Evolutionary conservation across 2,888 invertebrate genomes (phyloP), one percentile per base, ranked within the genome.

Genomic region (Beris chalybata): DNA sequence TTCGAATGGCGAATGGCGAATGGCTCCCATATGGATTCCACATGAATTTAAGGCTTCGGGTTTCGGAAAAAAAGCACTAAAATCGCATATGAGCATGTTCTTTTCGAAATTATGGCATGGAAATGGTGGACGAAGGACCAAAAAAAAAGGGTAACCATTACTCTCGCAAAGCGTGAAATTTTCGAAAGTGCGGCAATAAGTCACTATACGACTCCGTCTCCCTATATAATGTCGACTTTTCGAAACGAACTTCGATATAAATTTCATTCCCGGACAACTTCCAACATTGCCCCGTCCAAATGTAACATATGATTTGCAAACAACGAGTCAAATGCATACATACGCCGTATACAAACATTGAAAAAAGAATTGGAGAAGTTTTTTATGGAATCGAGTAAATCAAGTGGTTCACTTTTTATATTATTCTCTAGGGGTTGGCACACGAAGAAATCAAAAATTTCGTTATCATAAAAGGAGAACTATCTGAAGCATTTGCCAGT

Each of bases 1-100:
- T 61, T 38, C 43, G n/a, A n/a, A 38, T 38, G 38, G n/a, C n/a
- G n/a, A n/a, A n/a, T 61, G 38, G 32, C 47, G 52, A 61, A 61
- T 50, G 61, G 15, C 61, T 61, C 61, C 52, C 61, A n/a, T 22
- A 61, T 61, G 61, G 38, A 9, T 61, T 52, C 22, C 22, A 38
- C 61, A 52, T 52, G 61, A 52, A 61, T 52, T 61, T 52, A 7
- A 59, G 50, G 59, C n/a, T 59, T 50, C 38, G 52, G 61, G 52
- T 47, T 44, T 61, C 61, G 50, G 38, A 38, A 38, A 38, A n/a
- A 7, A 38, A 38, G 38, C 38, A 38, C 38, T 38, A 38, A 38
- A 38, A 38, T 38, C 38, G 38, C 38, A 9, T 38, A 38, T 38
- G 9, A 7, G 38, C 38, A 38, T 38, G 38, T 38, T 38, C 9